Percentiles rank a stretch among this genome's conserved stretches.
phyloP scores from a whole-genome alignment of 2,113 vertebrate species.

The Esox niger region DNA sequence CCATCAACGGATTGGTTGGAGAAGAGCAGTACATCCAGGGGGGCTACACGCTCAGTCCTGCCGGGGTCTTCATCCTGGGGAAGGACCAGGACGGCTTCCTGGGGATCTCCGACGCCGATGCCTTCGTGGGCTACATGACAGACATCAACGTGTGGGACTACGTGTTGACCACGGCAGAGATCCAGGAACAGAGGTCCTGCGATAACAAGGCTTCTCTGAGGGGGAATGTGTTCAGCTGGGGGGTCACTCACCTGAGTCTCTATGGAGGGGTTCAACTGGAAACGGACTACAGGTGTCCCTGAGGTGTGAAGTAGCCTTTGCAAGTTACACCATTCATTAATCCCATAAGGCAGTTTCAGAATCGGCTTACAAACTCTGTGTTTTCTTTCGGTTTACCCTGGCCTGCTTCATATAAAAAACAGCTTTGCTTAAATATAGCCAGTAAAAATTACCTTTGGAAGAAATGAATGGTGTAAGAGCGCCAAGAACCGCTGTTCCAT shows the following conservation, averaged over 20 bases:
- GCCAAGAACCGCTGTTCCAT: too few species aligned
- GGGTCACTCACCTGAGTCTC: constrained; percentile 67
- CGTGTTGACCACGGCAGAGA: constrained; percentile 59
- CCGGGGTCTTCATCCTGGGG: constrained; percentile 71
- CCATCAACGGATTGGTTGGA: constrained; percentile 72
- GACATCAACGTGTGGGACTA: constrained; percentile 79
- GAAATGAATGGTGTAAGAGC: too few species aligned
- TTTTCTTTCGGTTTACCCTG: too few species aligned
- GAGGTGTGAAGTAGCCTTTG: constrained; percentile 15
- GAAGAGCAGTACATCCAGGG: constrained; percentile 56
- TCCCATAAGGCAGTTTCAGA: too few species aligned
- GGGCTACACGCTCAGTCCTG: constrained; percentile 57
- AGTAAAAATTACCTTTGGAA: too few species aligned
- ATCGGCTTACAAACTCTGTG: too few species aligned
- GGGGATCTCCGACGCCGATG: constrained; percentile 67
- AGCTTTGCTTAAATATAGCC: too few species aligned
- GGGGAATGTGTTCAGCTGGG: constrained; percentile 80
- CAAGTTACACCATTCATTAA: too few species aligned
- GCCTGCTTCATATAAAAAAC: too few species aligned
- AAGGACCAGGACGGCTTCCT: constrained; percentile 75
- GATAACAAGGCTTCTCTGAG: constrained; percentile 8
- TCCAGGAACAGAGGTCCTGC: constrained; percentile 72
- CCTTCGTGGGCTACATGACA: constrained; percentile 74
- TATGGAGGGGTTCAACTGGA: constrained; percentile 78
- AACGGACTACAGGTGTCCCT: constrained; percentile 71